Evolutionary conservation across 1,140 invertebrate species (phyloP).

Genomic region (Hermetia illucens): DNA sequence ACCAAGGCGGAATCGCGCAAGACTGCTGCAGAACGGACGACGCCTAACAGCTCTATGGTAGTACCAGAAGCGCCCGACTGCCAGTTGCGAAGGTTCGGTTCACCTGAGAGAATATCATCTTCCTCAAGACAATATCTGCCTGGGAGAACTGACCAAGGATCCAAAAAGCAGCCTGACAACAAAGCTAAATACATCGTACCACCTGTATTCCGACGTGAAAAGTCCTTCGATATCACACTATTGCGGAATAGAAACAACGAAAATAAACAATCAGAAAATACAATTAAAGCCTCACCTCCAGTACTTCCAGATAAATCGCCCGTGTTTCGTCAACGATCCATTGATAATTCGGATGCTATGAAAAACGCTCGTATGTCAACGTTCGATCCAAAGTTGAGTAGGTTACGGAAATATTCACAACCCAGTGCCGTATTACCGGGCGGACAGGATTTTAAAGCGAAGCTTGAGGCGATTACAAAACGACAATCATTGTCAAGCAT

Average conservation of each 20-base stretch:
- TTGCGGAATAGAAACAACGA: conserved; percentile 28
- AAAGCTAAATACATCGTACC: too few relatives aligned
- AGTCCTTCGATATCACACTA: conserved; percentile 33
- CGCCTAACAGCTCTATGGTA: not conserved
- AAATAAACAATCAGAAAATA: conserved; percentile 28
- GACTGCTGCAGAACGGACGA: conserved; percentile 5
- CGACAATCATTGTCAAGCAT: conserved; percentile 34
- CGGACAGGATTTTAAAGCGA: conserved; percentile 49
- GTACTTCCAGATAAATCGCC: not conserved
- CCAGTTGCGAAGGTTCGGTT: not conserved
- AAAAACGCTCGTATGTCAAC: not conserved
- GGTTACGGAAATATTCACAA: not conserved
- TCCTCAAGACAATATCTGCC: not conserved
- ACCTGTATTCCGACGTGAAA: conserved; percentile 26
- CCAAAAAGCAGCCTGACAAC: too few relatives aligned
- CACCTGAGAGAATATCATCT: not conserved
- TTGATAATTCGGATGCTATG: not conserved
- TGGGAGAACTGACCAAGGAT: not conserved
- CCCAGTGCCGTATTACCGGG: conserved; percentile 35
- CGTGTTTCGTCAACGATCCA: not conserved
- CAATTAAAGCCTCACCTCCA: conserved; percentile 13
- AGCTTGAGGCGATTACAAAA: conserved; percentile 47
- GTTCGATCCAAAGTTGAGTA: not conserved
- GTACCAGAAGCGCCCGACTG: not conserved
- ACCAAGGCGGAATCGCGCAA: conserved; percentile 55